Evolutionary conservation across 2,888 invertebrate genomes (phyloP).

Genomic region (Sisyra terminalis): DNA sequence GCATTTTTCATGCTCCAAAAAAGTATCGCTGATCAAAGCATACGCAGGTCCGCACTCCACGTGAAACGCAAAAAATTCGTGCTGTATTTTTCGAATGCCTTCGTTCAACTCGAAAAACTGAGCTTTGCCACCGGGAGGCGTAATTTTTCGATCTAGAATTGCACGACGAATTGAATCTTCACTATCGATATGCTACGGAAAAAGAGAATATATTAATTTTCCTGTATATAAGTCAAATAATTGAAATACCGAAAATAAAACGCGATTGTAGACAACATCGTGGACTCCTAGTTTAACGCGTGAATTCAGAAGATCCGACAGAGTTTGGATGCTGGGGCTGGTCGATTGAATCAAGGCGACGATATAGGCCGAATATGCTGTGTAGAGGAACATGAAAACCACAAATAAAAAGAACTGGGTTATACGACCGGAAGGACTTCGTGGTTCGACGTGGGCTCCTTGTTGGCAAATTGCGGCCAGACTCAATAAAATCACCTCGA

Average conservation of each 20-base stretch:
- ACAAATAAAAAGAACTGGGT: constrained; percentile 19
- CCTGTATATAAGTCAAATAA: too few relatives aligned
- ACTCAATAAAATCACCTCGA: constrained; percentile 23
- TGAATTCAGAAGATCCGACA: constrained; percentile 35
- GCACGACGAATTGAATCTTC: constrained; percentile 42
- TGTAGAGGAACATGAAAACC: constrained; percentile 39
- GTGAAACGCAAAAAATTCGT: constrained; percentile 53
- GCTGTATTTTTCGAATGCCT: constrained; percentile 39
- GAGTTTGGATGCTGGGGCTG: constrained; percentile 34
- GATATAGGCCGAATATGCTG: constrained; percentile 49
- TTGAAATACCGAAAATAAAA: constrained; percentile 47
- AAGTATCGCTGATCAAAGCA: constrained; percentile 49
- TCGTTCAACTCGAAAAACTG: constrained; percentile 42
- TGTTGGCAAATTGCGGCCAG: constrained; percentile 32
- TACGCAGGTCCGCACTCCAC: constrained; percentile 55
- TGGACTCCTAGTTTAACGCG: constrained; percentile 43
- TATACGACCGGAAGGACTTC: constrained; percentile 28
- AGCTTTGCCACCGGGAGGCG: constrained; percentile 36
- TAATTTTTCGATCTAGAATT: constrained; percentile 45
- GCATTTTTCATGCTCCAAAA: constrained; percentile 57
- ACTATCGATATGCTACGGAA: constrained; percentile 13
- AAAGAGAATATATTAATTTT: too few relatives aligned
- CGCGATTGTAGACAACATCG: constrained; percentile 33
- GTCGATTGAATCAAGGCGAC: constrained; percentile 48
- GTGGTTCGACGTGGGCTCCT: constrained; percentile 27